phyloP scores from a whole-genome alignment of 2,797 vertebrate genomes.

The Hafferia zeledoni region DNA sequence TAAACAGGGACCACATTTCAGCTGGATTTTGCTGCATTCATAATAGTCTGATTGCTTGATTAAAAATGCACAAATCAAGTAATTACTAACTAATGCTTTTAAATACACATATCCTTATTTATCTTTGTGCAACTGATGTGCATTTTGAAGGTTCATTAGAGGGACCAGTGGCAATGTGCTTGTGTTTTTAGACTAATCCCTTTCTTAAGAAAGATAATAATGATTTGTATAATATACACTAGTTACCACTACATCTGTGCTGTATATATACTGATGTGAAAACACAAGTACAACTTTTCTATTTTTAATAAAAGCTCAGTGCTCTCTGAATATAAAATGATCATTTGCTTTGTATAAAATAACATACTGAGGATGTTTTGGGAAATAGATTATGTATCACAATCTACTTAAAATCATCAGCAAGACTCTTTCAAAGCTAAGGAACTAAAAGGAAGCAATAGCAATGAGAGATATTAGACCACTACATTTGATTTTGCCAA shows the following conservation, averaged over 20 bases:
- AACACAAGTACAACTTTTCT: not conserved
- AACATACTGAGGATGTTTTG: not conserved
- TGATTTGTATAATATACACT: not conserved
- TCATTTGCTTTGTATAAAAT: not conserved
- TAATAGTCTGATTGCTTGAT: constrained; percentile 1
- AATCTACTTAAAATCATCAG: not conserved
- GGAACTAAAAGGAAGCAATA: not conserved
- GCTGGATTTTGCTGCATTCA: constrained; percentile 9
- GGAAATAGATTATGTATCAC: not conserved
- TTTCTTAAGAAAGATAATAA: constrained; percentile 6
- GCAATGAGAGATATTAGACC: not conserved
- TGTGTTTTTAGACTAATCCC: not conserved
- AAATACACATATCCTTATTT: constrained; percentile 5
- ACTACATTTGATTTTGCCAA: not conserved
- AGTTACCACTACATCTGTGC: not conserved
- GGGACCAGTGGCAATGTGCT: not conserved
- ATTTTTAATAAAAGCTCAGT: not conserved
- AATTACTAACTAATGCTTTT: constrained; percentile 14
- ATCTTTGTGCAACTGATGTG: not conserved
- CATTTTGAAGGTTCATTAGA: not conserved
- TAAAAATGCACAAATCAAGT: constrained; percentile 43
- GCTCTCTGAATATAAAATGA: not conserved
- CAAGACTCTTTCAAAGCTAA: not conserved
- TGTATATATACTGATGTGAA: not conserved
- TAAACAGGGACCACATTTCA: constrained; percentile 5